Evolutionary conservation across 2,888 invertebrate genomes (phyloP), one percentile per base, ranked within the genome.

Genomic region (Cantharis flavilabris): DNA sequence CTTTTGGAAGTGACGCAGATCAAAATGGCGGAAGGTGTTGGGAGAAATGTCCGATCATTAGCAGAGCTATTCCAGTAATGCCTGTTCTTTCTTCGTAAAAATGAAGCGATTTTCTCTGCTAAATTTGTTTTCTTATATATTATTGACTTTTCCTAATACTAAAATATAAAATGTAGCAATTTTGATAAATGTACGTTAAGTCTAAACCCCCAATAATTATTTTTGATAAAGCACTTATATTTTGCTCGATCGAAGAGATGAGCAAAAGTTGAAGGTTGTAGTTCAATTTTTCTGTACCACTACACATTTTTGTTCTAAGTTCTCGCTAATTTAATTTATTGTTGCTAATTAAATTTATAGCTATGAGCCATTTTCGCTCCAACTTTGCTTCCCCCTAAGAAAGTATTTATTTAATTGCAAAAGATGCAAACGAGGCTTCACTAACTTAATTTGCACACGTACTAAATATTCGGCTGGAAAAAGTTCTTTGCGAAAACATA

Each of bases 41-140:
- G 78, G 81, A 80, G 81, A 82, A 81, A 82, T 82, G 82, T 79
- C 77, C 76, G 81, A 82, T 82, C 82, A 82, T 82, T 82, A 82
- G 79, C 76, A 76, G 75, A 81, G 77, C 81, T 73, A 81, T 82
- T 81, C 75, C 77, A 76, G 79, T 81, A 82, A 82, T 82, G 79
- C 70, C 78, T 65, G 77, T 81, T 80, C 76, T 78, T 80, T 81
- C 80, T 76, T 76, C 76, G 75, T 76, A 65, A 76, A 77, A 82
- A 79, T 80, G 76, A 79, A 79, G 76, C 81, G 76, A 81, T 81
- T 81, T 80, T 79, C 76, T 71, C 69, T 76, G 33, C 72, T 77
- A 75, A 80, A 81, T 80, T 80, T 80, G 80, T 81, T 80, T 79
- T 64, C 78, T 70, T 80, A 71, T 65, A 65, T 71, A 71, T 75